These are phyloP conservation scores for Diloba caeruleocephala DNA, from an alignment of 2,888 invertebrate genomes.

Conservation along the genomic window DNA sequence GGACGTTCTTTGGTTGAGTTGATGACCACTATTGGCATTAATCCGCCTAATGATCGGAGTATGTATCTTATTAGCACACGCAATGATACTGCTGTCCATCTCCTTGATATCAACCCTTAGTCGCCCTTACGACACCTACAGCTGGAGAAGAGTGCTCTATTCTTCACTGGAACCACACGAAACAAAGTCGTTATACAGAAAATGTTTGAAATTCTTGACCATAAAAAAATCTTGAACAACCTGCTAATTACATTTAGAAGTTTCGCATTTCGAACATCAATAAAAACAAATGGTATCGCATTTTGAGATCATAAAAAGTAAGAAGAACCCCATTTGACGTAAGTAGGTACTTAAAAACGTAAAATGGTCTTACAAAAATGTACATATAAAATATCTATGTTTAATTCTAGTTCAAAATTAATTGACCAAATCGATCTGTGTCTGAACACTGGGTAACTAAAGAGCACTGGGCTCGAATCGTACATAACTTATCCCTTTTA, in stretches of 20 bases:
- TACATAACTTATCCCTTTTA: slow-evolving; percentile 43
- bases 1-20: too few species aligned
- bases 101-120: too few species aligned
- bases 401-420: slow-evolving; percentile 21
- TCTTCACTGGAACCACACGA: too few species aligned
- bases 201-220: neutral
- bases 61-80: too few species aligned
- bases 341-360: slow-evolving; percentile 1
- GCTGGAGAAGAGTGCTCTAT: too few species aligned
- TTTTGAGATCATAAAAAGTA: slow-evolving; percentile 19
- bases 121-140: too few species aligned
- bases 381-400: slow-evolving; percentile 3
- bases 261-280: slow-evolving; percentile 10
- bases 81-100: too few species aligned
- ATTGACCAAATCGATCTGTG: slow-evolving; percentile 35
- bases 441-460: slow-evolving; percentile 22
- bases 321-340: slow-evolving; percentile 16
- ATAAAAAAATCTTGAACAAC: slow-evolving; percentile 7
- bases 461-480: slow-evolving; percentile 22
- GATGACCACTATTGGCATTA: too few species aligned
- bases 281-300: slow-evolving; percentile 35
- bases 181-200: too few species aligned
- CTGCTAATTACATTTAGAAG: slow-evolving; percentile 22
- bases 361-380: slow-evolving; percentile 3
- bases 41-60: too few species aligned